Evolutionary conservation across 1,140 invertebrate genomes (phyloP), one percentile per base, ranked within the genome.

Genomic region (Odontomachus brunneus): DNA sequence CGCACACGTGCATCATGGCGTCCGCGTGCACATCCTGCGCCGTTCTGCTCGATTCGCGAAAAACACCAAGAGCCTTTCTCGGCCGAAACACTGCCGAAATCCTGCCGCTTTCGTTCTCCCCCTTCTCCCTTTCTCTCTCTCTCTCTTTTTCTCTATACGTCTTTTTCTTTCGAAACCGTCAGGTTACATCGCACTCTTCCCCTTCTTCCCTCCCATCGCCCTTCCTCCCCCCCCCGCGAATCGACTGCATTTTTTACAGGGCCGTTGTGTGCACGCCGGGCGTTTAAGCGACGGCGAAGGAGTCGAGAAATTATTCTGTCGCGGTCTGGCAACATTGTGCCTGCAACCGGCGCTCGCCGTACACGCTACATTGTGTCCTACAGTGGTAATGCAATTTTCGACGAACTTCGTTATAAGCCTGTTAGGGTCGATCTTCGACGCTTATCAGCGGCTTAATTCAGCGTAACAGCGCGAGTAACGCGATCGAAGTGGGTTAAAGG

Each of bases 1-100:
- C 33, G 33, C 9, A 49, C 38, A 44, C 44, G 59, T 19, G 19
- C 14, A n/a, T n/a, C n/a, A n/a, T n/a, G n/a, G n/a, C n/a, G n/a
- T n/a, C n/a, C n/a, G 24, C 3, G 17, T n/a, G 53, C 29, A 55
- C 78, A 72, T 85, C 65, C 76, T 85, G 63, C 49, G 53, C 75
- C 62, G 49, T 76, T 73, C 48, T 44, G 38, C 44, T 63, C 57
- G 67, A 51, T 38, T 78, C 22, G 22, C 65, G 75, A 80, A 65
- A 71, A 83, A 55, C 49, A 74, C 38, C 3, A 11, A 44, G 38
- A 44, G 72, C 49, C 49, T 65, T 71, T 33, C 29, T 33, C 29
- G 29, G 29, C 74, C 48, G 24, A 65, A 86, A 86, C 55, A 29
- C 3, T 7, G 38, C 38, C 59, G 66, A 73, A 76, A 17, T 33